Conservation (phyloP, 2,888 invertebrate genomes). For the Clusia tigrina region DNA sequence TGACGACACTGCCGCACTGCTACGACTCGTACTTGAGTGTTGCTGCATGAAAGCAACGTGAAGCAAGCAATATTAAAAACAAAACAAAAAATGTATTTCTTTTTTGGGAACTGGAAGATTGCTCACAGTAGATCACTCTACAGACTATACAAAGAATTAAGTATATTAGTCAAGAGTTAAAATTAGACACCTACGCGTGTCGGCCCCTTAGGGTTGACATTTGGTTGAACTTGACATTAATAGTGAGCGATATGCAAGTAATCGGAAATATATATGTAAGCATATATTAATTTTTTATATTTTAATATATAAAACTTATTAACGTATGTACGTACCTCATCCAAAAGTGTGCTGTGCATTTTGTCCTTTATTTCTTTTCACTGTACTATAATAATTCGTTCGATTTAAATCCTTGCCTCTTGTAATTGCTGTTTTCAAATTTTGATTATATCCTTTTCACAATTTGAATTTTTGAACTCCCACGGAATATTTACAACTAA, state of each 20-base stretch:
- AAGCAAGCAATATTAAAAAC: neutral
- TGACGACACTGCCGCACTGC: constrained; percentile 6
- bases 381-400: too few relatives aligned
- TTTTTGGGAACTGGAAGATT: neutral
- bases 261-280: neutral
- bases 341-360: constrained; percentile 59
- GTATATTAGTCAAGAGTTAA: constrained; percentile 23
- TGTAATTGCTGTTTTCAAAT: too few relatives aligned
- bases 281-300: constrained; percentile 21
- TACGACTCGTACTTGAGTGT: constrained; percentile 2
- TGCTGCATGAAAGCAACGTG: neutral
- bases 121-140: neutral
- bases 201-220: constrained; percentile 5
- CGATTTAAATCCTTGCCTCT: too few relatives aligned
- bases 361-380: constrained; percentile 32
- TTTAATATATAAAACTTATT: too few relatives aligned
- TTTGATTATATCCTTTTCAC: too few relatives aligned
- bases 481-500: neutral
- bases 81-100: neutral
- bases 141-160: too few relatives aligned
- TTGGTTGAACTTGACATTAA: constrained; percentile 13
- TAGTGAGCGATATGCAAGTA: neutral
- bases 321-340: constrained; percentile 51
- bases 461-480: neutral
- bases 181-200: constrained; percentile 20